phyloP scores from a whole-genome alignment of 2,113 vertebrate genomes.

The Meriones unguiculatus region DNA sequence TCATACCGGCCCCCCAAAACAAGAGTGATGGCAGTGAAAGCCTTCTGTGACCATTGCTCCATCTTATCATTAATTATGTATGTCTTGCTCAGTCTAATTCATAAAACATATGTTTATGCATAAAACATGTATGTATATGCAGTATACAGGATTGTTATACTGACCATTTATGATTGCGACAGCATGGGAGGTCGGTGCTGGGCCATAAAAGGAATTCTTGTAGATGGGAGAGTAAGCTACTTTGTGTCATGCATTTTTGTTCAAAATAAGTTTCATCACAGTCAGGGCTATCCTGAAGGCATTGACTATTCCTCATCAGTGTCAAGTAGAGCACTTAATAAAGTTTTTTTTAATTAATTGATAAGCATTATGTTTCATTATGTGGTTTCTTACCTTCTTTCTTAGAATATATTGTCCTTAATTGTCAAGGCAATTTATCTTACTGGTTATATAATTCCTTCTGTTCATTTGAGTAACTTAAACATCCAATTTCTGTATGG shows the following conservation, averaged over 20 bases:
- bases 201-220: too few relatives aligned
- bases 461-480: not conserved
- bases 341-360: constrained; percentile 12
- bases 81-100: not conserved
- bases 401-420: constrained; percentile 5
- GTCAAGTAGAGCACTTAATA: constrained; percentile 6
- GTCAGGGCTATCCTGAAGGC: not conserved
- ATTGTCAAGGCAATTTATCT: not conserved
- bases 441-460: not conserved
- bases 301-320: not conserved
- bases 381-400: not conserved
- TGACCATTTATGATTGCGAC: not conserved
- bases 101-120: not conserved
- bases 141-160: not conserved
- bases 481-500: not conserved
- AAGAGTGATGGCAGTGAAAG: not conserved
- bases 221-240: not conserved
- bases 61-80: not conserved
- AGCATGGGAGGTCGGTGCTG: too few relatives aligned
- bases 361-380: constrained; percentile 16
- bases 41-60: not conserved
- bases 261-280: not conserved
- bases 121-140: not conserved
- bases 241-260: not conserved
- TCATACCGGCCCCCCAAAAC: not conserved